These are phyloP conservation scores for Poeciliopsis retropinna DNA, from an alignment of 2,113 vertebrate species.

Conservation along the genomic window DNA sequence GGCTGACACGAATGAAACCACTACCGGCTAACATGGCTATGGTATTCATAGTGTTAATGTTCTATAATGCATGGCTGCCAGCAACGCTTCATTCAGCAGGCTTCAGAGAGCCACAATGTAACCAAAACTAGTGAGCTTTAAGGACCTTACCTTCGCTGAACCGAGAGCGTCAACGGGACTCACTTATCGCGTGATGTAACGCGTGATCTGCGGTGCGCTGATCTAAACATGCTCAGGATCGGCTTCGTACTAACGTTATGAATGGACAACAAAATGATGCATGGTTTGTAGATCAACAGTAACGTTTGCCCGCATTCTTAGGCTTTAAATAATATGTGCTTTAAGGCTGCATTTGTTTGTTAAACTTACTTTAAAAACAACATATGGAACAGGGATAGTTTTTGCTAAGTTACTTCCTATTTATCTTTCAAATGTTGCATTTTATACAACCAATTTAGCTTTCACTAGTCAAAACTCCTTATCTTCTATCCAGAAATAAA, in stretches of 20 bases:
- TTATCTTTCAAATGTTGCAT: too few species aligned
- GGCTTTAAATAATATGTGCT: not conserved
- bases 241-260: too few species aligned
- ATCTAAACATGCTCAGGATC: not conserved
- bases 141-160: conserved; percentile 80
- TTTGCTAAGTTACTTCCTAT: too few species aligned
- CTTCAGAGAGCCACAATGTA: not conserved
- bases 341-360: not conserved
- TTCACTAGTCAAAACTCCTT: too few species aligned
- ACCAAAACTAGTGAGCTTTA: conserved; percentile 70
- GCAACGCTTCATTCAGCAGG: too few species aligned
- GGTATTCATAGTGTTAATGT: not conserved
- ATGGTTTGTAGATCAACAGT: not conserved
- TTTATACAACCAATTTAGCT: too few species aligned
- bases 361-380: too few species aligned
- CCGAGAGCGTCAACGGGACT: not conserved
- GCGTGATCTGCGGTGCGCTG: not conserved
- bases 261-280: too few species aligned
- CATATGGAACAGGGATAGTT: too few species aligned
- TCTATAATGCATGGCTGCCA: too few species aligned
- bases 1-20: not conserved
- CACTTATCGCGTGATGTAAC: conserved; percentile 71
- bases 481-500: too few species aligned
- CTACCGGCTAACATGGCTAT: accelerated
- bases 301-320: not conserved